These are phyloP conservation scores for Cantharis lateralis DNA, from an alignment of 2,888 invertebrate species.

Conservation along the genomic window DNA sequence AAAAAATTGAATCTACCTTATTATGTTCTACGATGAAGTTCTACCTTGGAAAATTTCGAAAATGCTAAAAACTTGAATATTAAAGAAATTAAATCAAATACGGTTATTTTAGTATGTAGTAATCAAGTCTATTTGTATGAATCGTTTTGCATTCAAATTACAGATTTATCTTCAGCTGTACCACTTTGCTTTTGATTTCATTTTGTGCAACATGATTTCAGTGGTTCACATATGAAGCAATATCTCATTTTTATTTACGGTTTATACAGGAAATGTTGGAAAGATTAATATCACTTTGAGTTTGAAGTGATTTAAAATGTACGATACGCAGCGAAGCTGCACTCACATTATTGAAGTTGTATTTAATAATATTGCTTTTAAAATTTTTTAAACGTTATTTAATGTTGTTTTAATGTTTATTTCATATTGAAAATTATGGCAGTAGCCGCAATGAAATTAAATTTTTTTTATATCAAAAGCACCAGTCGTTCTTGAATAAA, in stretches of 20 bases:
- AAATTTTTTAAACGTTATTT: constrained; percentile 23
- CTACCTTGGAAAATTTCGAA: background rate
- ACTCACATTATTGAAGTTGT: constrained; percentile 20
- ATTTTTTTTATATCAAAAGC: background rate
- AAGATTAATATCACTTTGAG: constrained; percentile 47
- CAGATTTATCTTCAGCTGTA: background rate
- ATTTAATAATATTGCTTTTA: constrained; percentile 34
- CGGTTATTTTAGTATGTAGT: background rate
- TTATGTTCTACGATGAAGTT: background rate
- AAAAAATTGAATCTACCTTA: background rate
- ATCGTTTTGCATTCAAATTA: background rate
- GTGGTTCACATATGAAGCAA: constrained; percentile 32
- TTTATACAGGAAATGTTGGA: constrained; percentile 45
- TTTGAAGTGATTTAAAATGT: constrained; percentile 30
- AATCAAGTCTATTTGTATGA: background rate
- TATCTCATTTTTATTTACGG: constrained; percentile 45
- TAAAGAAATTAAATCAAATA: background rate
- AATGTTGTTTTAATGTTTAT: constrained; percentile 27
- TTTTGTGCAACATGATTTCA: constrained; percentile 15
- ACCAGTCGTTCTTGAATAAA: background rate
- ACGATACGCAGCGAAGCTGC: constrained; percentile 14
- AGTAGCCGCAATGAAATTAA: background rate
- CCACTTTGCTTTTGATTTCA: constrained; percentile 18
- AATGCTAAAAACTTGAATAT: background rate
- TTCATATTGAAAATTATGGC: background rate